Evolutionary conservation across 2,113 vertebrate species (phyloP), one percentile per base, ranked within the genome.

Genomic region (Eira barbara): DNA sequence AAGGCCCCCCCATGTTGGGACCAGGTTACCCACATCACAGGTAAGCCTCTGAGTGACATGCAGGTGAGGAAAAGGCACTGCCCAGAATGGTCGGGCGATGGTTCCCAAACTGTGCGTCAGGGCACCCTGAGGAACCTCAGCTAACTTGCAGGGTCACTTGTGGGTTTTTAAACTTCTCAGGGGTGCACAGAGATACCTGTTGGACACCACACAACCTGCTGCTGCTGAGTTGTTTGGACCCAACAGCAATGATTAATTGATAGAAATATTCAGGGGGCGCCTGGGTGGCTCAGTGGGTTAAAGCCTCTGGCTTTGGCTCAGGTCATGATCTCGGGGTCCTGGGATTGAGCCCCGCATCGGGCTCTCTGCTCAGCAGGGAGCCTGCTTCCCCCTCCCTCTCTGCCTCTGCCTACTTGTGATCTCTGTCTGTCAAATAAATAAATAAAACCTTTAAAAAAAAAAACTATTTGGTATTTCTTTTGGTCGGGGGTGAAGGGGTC

Each of bases 111-210:
- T 10, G 34, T 11, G 55, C 1, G 4, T 1, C 6, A 0, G 29
- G 39, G 39, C 23, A 20, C 52, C 67, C 42, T 10, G 23, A 15
- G 17, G 82, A 21, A 31, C 31, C 13, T 14, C 10, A 3, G 42
- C 42, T 31, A 29, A 23, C 25, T 39, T 20, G 15, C 7, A 3
- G 57, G 34, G 13, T 9, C 25, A 12, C 8, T 13, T 2, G 0
- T 13, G 52, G 36, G 15, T 9, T 14, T 47, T 31, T 45, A 23
- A 6, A 45, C 42, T 39, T 63, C 31, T 55, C 81, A 23, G 55
- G 34, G 34, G 25, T 6, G 20, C 69, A 23, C 21, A 14, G 36
- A 74, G 71, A 27, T 39, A 42, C 23, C 27, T 10, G 42, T 5
- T 4, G 73, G 39, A 45, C 42, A 78, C 42, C 42, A 52, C 27